These are phyloP conservation scores for Cremastobaeus sp. DNA, from an alignment of 2,888 invertebrate species.

Conservation along the genomic window DNA sequence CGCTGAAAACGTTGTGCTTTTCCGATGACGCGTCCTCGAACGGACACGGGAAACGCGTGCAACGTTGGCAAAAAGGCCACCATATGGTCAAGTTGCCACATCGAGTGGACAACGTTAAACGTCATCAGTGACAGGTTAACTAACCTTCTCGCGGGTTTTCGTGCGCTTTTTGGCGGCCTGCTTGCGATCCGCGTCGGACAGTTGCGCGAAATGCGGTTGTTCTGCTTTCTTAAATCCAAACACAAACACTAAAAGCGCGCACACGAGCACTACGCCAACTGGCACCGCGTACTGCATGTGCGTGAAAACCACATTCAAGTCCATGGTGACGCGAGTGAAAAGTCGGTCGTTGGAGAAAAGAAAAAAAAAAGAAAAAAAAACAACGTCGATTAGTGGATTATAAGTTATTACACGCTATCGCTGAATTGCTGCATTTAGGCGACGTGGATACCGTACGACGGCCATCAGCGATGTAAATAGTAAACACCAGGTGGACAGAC, in stretches of 20 bases:
- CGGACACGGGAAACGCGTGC: too few species aligned
- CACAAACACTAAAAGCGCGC: conserved; percentile 86
- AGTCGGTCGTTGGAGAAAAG: not conserved
- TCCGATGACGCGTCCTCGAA: too few species aligned
- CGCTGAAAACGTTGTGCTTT: too few species aligned
- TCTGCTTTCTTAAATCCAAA: conserved; percentile 89
- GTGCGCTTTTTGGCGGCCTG: conserved; percentile 83
- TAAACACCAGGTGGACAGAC: conserved; percentile 44
- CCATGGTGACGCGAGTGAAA: conserved; percentile 65
- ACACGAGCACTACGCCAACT: conserved; percentile 83
- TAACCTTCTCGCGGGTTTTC: conserved; percentile 86
- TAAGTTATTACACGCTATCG: conserved; percentile 28
- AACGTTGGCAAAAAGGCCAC: conserved; percentile 49
- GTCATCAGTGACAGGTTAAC: conserved; percentile 62
- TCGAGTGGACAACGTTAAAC: conserved; percentile 3
- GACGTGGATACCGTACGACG: conserved; percentile 47
- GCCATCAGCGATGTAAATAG: conserved; percentile 54
- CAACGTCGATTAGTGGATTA: conserved; percentile 5
- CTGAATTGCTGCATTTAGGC: conserved; percentile 35
- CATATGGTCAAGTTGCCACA: conserved; percentile 48
- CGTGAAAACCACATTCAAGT: conserved; percentile 71
- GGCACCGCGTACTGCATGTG: conserved; percentile 78
- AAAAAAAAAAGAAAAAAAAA: conserved; percentile 29
- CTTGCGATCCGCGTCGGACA: conserved; percentile 84
- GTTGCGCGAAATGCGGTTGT: conserved; percentile 89